Evolutionary conservation across 2,888 invertebrate genomes (phyloP), one percentile per base, ranked within the genome.

Genomic region (Stictocephala bisonia): DNA sequence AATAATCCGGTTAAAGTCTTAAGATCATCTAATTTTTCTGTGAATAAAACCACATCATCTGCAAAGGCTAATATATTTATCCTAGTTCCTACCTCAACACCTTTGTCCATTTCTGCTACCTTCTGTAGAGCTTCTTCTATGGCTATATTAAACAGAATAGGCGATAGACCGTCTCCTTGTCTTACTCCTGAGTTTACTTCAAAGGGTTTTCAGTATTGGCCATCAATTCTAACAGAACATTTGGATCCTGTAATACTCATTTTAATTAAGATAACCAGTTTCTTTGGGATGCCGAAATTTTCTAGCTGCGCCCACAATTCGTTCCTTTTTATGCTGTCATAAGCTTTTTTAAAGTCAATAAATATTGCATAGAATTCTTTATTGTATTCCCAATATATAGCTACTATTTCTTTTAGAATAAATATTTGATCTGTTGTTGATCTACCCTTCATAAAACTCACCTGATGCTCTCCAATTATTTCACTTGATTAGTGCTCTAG

Each of bases 91-190:
- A 15, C 41, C 22, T 27, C n/a, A n/a, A 58, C 35, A 22, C 58
- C 60, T 35, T 50, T 60, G 6, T 70, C 60, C 44, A 44, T 44
- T 7, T 13, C 13, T 6, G 18, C 41, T 74, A 72, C 22, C 58
- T 68, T 44, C 48, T 44, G 27, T 26, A 74, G 22, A 15, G 48
- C 72, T 35, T 71, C 66, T 69, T 74, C 60, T n/a, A 72, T 15
- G 18, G 51, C 72, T 31, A 69, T 11, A 20, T 74, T 73, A 56
- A 64, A 74, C 22, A 50, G 40, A 3, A 66, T 13, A 1, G 51
- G 70, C 15, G 60, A 74, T 4, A 60, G 31, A 18, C 60, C 69
- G 24, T 74, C 60, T 26, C 69, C 64, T 60, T 74, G 72, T 72
- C 51, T 72, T 44, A 60, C 50, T n/a, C 69, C 51, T 20, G 64